These are phyloP conservation scores for Tetraneura akinire DNA, from an alignment of 1,140 invertebrate species.

Conservation along the genomic window DNA sequence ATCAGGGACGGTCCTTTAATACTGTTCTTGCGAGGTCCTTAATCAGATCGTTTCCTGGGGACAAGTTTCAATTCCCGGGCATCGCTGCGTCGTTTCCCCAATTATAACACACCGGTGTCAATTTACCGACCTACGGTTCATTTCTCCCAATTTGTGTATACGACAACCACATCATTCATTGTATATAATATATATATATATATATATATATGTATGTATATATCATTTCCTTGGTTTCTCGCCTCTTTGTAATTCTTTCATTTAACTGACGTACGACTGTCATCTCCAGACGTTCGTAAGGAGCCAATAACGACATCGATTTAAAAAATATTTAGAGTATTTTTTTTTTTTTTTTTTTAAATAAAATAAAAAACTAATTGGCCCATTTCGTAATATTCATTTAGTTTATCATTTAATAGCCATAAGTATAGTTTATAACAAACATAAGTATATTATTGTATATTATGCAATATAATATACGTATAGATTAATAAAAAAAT, in stretches of 20 bases:
- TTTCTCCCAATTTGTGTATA: conserved; percentile 46
- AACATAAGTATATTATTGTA: too few species aligned
- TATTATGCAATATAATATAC: too few species aligned
- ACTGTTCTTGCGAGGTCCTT: conserved; percentile 33
- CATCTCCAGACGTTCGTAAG: background rate
- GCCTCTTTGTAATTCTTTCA: background rate
- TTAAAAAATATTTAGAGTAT: too few species aligned
- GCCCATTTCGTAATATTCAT: too few species aligned
- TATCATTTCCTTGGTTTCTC: background rate
- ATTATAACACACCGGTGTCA: conserved; percentile 11
- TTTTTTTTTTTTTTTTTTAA: too few species aligned
- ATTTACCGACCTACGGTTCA: conserved; percentile 40
- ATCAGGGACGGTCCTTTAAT: conserved; percentile 37
- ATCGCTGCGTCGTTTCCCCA: background rate
- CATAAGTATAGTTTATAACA: too few species aligned
- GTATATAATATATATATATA: background rate
- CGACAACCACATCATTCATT: conserved; percentile 28
- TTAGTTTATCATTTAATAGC: too few species aligned
- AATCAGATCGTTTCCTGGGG: conserved; percentile 38
- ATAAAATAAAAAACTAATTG: too few species aligned
- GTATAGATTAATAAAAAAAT: too few species aligned
- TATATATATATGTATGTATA: too few species aligned
- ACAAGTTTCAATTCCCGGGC: conserved; percentile 42
- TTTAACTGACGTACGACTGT: background rate
- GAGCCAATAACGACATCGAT: too few species aligned